These are phyloP conservation scores for Zeus faber DNA, from an alignment of 2,113 vertebrate genomes.

Conservation along the genomic window DNA sequence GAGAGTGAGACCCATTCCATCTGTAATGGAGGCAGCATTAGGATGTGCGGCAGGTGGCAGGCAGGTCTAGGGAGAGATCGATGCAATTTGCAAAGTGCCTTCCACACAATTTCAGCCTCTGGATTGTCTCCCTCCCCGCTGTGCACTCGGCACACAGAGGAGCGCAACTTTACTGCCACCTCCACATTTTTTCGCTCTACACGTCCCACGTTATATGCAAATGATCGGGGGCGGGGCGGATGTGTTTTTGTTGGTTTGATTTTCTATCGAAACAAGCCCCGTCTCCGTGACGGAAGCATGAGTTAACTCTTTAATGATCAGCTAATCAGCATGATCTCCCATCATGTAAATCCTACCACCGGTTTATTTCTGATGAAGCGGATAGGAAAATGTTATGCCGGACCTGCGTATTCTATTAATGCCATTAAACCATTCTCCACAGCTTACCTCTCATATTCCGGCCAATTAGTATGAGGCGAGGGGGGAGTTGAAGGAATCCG, in stretches of 20 bases:
- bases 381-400: background rate
- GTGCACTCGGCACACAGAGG: slow-evolving; percentile 2
- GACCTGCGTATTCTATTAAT: slow-evolving; percentile 40
- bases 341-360: background rate
- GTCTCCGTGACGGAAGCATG: background rate
- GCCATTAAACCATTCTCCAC: slow-evolving; percentile 33
- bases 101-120: slow-evolving; percentile 47
- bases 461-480: slow-evolving; percentile 56
- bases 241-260: too few relatives aligned
- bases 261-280: too few relatives aligned
- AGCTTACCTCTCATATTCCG: slow-evolving; percentile 30
- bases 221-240: too few relatives aligned
- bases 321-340: background rate
- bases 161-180: slow-evolving; percentile 18
- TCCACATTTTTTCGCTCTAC: slow-evolving; percentile 28
- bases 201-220: too few relatives aligned
- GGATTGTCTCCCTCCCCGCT: slow-evolving; percentile 36
- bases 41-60: slow-evolving; percentile 49
- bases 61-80: slow-evolving; percentile 57
- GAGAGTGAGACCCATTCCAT: background rate
- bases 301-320: slow-evolving; percentile 9
- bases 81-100: slow-evolving; percentile 66
- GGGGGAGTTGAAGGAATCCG: slow-evolving; percentile 35
- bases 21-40: slow-evolving; percentile 38
- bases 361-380: slow-evolving; percentile 5